Evolutionary conservation across 2,113 vertebrate genomes (phyloP).

Genomic region (Rhea americana): DNA sequence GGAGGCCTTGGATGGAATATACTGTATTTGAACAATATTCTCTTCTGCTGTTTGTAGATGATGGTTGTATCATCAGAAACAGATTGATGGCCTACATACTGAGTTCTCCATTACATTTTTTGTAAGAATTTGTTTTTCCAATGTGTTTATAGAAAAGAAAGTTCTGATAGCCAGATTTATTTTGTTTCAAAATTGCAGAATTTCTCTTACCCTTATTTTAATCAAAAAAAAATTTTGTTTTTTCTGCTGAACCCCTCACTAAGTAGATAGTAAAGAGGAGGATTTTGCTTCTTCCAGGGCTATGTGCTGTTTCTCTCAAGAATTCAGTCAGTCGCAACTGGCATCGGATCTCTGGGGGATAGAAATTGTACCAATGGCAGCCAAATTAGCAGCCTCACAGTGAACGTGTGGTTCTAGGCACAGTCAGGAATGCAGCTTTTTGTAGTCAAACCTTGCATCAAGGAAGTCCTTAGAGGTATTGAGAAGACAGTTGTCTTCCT

Average conservation of each 20-base stretch:
- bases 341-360: not conserved
- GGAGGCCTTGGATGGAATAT: not conserved
- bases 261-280: not conserved
- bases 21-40: not conserved
- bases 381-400: not conserved
- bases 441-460: not conserved
- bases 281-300: not conserved
- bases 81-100: not conserved
- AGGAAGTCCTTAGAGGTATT: not conserved
- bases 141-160: not conserved
- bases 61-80: not conserved
- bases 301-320: not conserved
- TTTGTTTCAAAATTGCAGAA: not conserved
- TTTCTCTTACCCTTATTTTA: not conserved
- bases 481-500: not conserved
- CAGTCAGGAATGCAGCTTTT: not conserved
- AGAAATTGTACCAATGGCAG: not conserved
- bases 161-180: not conserved
- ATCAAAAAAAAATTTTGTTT: not conserved
- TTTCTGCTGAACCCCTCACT: not conserved
- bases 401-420: rapidly evolving
- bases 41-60: not conserved
- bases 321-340: not conserved
- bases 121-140: not conserved
- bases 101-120: not conserved